Percentiles rank a stretch among this genome's conserved stretches.
Evolutionary conservation across 2,113 vertebrate species (phyloP).

Genomic region (Calidris pugnax): DNA sequence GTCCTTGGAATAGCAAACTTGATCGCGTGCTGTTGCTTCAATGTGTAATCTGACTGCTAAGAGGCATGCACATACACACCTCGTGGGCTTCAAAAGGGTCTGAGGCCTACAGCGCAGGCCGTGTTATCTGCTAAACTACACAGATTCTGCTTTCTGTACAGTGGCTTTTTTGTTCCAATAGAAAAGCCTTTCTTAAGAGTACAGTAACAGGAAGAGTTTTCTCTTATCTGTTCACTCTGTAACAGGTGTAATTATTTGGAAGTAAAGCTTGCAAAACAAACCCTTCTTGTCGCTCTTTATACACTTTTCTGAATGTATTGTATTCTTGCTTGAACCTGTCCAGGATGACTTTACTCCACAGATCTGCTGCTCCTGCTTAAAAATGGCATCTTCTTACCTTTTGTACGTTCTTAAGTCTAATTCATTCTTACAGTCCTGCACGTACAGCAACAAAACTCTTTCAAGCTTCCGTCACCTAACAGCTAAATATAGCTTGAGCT

Average conservation of each 20-base stretch:
- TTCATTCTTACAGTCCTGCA: not conserved
- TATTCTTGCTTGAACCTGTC: not conserved
- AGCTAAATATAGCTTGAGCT: not conserved
- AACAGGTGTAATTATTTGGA: constrained; percentile 30
- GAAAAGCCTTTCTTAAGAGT: not conserved
- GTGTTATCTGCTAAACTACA: not conserved
- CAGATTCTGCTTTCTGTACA: not conserved
- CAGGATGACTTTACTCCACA: not conserved
- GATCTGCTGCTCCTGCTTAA: not conserved
- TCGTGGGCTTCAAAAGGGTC: not conserved
- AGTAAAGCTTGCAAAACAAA: constrained; percentile 59
- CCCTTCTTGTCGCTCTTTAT: not conserved
- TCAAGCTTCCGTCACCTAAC: not conserved
- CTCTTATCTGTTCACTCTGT: constrained; percentile 5
- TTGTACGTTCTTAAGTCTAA: not conserved
- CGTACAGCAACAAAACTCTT: not conserved
- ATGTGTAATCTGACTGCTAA: not conserved
- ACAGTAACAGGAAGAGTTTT: not conserved
- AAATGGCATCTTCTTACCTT: not conserved
- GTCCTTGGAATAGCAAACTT: not conserved
- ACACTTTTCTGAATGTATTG: not conserved
- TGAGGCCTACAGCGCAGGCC: not conserved
- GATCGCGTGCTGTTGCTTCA: not conserved
- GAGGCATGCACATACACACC: not conserved
- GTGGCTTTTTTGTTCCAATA: not conserved